phyloP scores from a whole-genome alignment of 2,113 vertebrate genomes.

The Lophotis ruficrista region DNA sequence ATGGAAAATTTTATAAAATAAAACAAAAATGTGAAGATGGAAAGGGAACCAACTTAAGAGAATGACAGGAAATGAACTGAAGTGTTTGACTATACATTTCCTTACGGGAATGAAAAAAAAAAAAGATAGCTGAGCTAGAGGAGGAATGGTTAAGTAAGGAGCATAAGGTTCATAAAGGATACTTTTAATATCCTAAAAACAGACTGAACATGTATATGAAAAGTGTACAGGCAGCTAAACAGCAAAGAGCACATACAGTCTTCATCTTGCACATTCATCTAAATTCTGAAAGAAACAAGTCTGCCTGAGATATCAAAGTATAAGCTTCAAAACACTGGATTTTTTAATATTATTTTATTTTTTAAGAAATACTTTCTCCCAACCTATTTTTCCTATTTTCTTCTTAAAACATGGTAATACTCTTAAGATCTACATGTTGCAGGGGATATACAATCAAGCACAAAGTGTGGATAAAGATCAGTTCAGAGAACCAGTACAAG shows the following conservation, averaged over 20 bases:
- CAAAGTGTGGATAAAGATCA: background rate
- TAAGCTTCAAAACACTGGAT: background rate
- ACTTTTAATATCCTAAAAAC: background rate
- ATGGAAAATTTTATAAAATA: background rate
- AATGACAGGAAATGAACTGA: background rate
- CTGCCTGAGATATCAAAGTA: background rate
- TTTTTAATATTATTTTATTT: slow-evolving; percentile 13
- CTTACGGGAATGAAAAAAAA: background rate
- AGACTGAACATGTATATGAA: background rate
- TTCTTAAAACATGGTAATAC: slow-evolving; percentile 11
- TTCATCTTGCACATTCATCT: background rate
- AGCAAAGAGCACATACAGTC: background rate
- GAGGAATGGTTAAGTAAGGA: background rate
- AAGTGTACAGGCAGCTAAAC: background rate
- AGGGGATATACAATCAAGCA: background rate
- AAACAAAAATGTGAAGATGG: background rate
- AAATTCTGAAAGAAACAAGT: background rate
- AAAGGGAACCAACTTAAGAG: background rate
- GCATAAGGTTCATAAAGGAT: background rate
- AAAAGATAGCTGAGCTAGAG: background rate
- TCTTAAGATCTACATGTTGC: background rate
- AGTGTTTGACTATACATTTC: background rate
- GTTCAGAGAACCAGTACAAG: background rate
- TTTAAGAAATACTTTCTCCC: slow-evolving; percentile 12
- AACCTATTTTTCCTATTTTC: background rate